phyloP scores from a whole-genome alignment of 2,113 vertebrate species.

The Forbesichthys agassizii region DNA sequence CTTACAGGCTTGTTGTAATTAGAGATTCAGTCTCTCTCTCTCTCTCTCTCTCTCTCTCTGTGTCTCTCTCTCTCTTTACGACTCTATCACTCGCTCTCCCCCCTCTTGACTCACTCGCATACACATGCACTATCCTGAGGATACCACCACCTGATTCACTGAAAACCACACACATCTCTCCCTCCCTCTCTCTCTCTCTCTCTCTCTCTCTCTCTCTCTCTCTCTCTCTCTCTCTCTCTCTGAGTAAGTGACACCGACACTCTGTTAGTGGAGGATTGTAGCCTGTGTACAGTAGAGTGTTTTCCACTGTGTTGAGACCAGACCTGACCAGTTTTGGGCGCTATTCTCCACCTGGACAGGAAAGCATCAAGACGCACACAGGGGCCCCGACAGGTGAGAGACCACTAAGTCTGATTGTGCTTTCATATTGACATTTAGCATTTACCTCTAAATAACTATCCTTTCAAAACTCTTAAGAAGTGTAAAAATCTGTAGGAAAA shows the following conservation, averaged over 20 bases:
- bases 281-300: not conserved
- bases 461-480: not conserved
- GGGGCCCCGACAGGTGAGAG: slow-evolving; percentile 60
- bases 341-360: slow-evolving; percentile 30
- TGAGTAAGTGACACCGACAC: not conserved
- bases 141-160: slow-evolving; percentile 42
- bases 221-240: slow-evolving; percentile 12
- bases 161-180: slow-evolving; percentile 37
- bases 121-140: slow-evolving; percentile 38
- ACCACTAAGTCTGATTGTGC: slow-evolving; percentile 4
- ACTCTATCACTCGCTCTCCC: slow-evolving; percentile 20
- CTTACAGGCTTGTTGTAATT: slow-evolving; percentile 55
- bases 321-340: slow-evolving; percentile 43
- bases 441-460: not conserved
- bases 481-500: not conserved
- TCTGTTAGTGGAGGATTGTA: no score
- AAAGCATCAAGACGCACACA: slow-evolving; percentile 18
- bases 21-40: slow-evolving; percentile 56
- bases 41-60: slow-evolving; percentile 31
- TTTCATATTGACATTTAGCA: slow-evolving; percentile 4
- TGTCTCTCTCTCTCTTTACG: slow-evolving; percentile 24
- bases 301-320: slow-evolving; percentile 49
- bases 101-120: slow-evolving; percentile 9
- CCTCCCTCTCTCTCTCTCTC: slow-evolving; percentile 26
- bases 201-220: slow-evolving; percentile 11